Evolutionary conservation across 2,113 vertebrate genomes (phyloP), one percentile per base, ranked within the genome.

Genomic region (Seriola rivoliana): DNA sequence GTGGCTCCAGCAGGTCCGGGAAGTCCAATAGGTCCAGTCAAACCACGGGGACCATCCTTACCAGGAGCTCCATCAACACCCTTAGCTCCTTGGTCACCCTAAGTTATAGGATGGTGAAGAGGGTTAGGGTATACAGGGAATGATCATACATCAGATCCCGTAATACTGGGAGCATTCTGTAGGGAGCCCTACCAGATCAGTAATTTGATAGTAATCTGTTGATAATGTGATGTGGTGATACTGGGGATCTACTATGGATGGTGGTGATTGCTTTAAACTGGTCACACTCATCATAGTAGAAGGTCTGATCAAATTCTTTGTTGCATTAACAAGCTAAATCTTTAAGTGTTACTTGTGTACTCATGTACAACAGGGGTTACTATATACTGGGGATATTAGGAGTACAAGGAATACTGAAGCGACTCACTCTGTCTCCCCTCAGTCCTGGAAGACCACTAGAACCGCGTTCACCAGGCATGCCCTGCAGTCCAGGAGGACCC

Each of bases 401-500:
- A 25, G 25, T 25, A 25, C 25, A 36, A 65, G 42, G 21, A 71
- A 16, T 68, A 16, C n/a, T 55, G 19, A 29, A 44, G 34, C 1
- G 0, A 96, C 98, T 89, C 79, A 99, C 98, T 97, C 98, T 97
- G 94, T 98, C 97, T 84, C 98, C 98, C 92, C 97, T 99, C 79
- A 97, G 95, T 21, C 98, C 98, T 90, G 98, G 97, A 91, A 99
- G 97, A 70, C 98, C 98, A 81, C 94, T 96, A 82, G 98, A 89
- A 88, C 98, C 98, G 16, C 98, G 97, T 72, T 99, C 98, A 83
- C 98, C 98, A n/a, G 98, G 98, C 98, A 99, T 99, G 71, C 98
- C 98, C 94, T 99, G 98, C 90, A 99, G 97, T 91, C 98, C 98
- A 34, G 98, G 96, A 85, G 97, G 91, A 3, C 98, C 98, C 84